phyloP scores from a whole-genome alignment of 2,113 vertebrate genomes.

The Cathartes aura region DNA sequence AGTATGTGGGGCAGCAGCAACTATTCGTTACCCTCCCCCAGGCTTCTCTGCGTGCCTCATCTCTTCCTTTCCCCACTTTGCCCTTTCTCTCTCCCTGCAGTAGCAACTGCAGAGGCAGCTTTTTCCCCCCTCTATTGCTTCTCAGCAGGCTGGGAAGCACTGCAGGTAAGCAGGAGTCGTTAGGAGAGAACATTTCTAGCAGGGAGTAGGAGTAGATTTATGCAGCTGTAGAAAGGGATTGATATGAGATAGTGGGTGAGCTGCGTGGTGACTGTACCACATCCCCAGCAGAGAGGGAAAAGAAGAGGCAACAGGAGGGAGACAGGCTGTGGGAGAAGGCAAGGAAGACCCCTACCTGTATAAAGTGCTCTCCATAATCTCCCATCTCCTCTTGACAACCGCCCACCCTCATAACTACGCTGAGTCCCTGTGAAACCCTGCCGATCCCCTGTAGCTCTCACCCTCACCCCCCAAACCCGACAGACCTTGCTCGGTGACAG shows the following conservation, averaged over 20 bases:
- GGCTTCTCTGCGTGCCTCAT: background rate
- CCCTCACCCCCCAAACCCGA: background rate
- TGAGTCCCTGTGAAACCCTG: background rate
- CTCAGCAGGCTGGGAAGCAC: background rate
- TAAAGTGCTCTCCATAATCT: background rate
- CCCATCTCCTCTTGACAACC: background rate
- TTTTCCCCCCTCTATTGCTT: background rate
- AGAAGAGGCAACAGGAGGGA: background rate
- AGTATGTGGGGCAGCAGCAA: background rate
- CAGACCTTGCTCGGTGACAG: background rate
- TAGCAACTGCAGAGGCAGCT: background rate
- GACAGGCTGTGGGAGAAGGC: background rate
- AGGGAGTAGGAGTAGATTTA: slow-evolving; percentile 55
- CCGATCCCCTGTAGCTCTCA: background rate
- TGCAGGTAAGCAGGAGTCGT: slow-evolving; percentile 25
- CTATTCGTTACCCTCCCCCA: background rate
- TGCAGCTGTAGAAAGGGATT: slow-evolving; percentile 39
- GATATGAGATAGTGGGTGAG: slow-evolving; percentile 34
- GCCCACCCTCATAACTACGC: background rate
- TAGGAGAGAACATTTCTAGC: slow-evolving; percentile 32
- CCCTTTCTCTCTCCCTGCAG: background rate
- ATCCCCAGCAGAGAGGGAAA: background rate
- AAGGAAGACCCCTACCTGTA: background rate
- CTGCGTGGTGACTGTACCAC: background rate
- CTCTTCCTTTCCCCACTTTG: background rate